A percentile compares a stretch with the other conserved stretches of the same genome.
These are phyloP conservation scores for Catamblyrhynchus diadema DNA, from an alignment of 2,797 vertebrate species.

Conservation along the genomic window DNA sequence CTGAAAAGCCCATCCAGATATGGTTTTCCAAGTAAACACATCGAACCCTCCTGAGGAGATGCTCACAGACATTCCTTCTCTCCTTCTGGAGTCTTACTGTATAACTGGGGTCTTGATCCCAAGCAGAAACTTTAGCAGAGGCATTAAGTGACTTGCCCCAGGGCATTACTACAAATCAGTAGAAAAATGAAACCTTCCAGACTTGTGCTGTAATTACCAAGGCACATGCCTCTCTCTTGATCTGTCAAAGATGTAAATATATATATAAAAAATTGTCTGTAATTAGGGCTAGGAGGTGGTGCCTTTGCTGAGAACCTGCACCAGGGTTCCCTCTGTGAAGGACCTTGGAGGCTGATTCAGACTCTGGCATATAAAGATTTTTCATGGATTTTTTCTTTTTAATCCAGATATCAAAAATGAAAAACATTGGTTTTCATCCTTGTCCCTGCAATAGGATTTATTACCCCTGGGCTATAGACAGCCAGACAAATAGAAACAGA, in stretches of 20 bases:
- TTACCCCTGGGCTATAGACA: slow-evolving; percentile 7
- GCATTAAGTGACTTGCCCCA: background rate
- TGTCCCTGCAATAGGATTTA: background rate
- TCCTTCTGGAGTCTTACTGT: background rate
- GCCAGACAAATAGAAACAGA: slow-evolving; percentile 20
- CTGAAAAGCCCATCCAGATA: background rate
- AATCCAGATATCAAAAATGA: slow-evolving; percentile 18
- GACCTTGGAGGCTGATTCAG: background rate
- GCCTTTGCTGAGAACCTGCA: background rate
- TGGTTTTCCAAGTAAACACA: background rate
- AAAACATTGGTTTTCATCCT: slow-evolving; percentile 16
- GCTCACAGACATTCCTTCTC: background rate
- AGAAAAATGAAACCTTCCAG: background rate
- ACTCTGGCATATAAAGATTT: background rate
- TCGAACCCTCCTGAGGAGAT: background rate
- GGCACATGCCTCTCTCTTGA: background rate
- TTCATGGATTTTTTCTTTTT: background rate
- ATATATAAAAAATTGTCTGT: background rate
- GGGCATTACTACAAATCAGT: background rate
- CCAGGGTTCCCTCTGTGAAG: background rate
- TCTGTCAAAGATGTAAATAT: background rate
- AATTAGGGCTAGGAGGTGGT: slow-evolving; percentile 9
- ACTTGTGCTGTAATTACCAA: background rate
- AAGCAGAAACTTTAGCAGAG: background rate
- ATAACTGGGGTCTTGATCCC: background rate